Conservation (phyloP, 2,113 vertebrate genomes). For the Cryptomyrus ogoouensis region DNA sequence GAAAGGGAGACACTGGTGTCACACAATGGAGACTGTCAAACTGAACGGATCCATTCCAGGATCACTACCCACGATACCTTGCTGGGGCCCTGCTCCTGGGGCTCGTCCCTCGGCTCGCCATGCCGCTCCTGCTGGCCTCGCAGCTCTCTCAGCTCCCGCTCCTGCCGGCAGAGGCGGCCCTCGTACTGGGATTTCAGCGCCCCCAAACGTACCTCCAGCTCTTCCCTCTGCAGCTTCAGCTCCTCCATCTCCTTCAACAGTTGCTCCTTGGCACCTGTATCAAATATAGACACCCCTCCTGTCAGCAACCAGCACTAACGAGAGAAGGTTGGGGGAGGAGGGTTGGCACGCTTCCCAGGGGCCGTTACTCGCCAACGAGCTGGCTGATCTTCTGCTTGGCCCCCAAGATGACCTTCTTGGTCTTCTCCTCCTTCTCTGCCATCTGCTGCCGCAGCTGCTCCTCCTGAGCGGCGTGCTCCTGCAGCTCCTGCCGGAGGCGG, state of each 20-base stretch:
- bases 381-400: conserved; percentile 89
- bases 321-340: background rate
- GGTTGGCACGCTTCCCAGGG: background rate
- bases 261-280: conserved; percentile 75
- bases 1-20: background rate
- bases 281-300: background rate
- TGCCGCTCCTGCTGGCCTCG: conserved; percentile 90
- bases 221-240: conserved; percentile 84
- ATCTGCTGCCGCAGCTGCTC: conserved; percentile 83
- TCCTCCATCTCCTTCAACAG: conserved; percentile 86
- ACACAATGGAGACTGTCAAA: background rate
- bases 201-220: conserved; percentile 85
- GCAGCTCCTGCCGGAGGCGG: conserved; percentile 79
- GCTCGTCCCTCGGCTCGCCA: conserved; percentile 85
- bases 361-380: conserved; percentile 61
- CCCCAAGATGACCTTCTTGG: conserved; percentile 77
- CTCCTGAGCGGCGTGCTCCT: conserved; percentile 76
- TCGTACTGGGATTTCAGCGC: conserved; percentile 93
- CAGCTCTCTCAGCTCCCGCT: conserved; percentile 77
- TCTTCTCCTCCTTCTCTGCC: conserved; percentile 89
- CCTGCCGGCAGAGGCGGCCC: conserved; percentile 83
- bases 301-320: background rate
- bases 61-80: conserved; percentile 61
- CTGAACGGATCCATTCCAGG: no score
- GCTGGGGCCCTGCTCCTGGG: conserved; percentile 73